phyloP scores from a whole-genome alignment of 1,140 invertebrate genomes.

The Halictus rubicundus region DNA sequence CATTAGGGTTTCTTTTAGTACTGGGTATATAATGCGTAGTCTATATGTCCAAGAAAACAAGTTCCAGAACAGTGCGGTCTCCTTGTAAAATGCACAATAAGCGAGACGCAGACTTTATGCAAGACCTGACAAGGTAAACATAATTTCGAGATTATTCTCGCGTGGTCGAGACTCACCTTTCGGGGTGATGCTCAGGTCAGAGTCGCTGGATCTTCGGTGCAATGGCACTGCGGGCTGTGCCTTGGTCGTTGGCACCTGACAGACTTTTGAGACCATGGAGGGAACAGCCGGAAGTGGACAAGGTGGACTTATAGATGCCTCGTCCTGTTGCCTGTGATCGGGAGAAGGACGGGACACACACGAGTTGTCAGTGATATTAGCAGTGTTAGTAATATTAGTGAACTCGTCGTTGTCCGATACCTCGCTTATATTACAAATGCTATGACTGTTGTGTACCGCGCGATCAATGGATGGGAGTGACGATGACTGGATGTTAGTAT shows the following conservation, averaged over 20 bases:
- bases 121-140: background rate
- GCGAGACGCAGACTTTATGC: background rate
- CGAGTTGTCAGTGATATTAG: slow-evolving; percentile 79
- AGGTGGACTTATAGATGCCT: slow-evolving; percentile 62
- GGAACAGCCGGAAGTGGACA: slow-evolving; percentile 58
- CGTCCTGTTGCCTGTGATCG: slow-evolving; percentile 74
- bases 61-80: too few relatives aligned
- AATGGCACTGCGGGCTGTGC: slow-evolving; percentile 80
- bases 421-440: slow-evolving; percentile 60
- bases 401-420: slow-evolving; percentile 42
- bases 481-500: slow-evolving; percentile 27
- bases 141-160: background rate
- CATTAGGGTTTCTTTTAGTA: too few relatives aligned
- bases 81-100: background rate
- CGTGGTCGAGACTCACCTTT: slow-evolving; percentile 86
- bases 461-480: slow-evolving; percentile 24
- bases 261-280: slow-evolving; percentile 66
- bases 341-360: slow-evolving; percentile 77
- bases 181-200: slow-evolving; percentile 94
- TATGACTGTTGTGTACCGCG: slow-evolving; percentile 58
- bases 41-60: too few relatives aligned
- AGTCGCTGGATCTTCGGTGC: slow-evolving; percentile 93
- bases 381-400: slow-evolving; percentile 70
- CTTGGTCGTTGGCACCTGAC: slow-evolving; percentile 81
- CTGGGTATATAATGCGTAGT: too few relatives aligned